These are phyloP conservation scores for Himantopus leucocephalus DNA, from an alignment of 2,113 vertebrate species.

Conservation along the genomic window DNA sequence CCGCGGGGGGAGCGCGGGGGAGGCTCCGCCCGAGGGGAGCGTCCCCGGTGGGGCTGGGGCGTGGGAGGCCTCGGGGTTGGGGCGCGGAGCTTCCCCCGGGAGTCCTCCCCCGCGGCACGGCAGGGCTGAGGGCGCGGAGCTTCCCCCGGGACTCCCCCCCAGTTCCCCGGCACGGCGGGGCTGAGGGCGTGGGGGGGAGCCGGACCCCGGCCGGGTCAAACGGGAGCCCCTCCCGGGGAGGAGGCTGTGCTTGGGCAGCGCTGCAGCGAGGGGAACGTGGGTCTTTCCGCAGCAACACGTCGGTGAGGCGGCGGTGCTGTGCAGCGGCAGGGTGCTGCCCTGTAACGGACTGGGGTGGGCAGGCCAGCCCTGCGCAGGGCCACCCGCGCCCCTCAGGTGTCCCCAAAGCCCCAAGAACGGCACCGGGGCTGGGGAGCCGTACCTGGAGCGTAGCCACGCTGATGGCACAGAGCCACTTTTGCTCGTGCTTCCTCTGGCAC, in stretches of 20 bases:
- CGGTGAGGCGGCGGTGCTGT: background rate
- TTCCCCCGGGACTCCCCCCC: background rate
- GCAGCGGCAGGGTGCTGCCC: rapidly evolving
- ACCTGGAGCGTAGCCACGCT: rapidly evolving
- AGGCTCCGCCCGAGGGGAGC: background rate
- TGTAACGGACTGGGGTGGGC: background rate
- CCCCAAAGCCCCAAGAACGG: rapidly evolving
- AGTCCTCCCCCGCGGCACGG: background rate
- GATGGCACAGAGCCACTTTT: rapidly evolving
- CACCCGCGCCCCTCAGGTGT: rapidly evolving
- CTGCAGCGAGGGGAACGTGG: background rate
- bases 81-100: background rate
- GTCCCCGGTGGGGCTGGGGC: background rate
- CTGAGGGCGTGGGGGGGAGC: background rate
- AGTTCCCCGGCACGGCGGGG: background rate
- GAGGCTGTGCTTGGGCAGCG: background rate
- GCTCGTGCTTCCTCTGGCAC: background rate
- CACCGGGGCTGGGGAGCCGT: background rate
- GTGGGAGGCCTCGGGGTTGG: background rate
- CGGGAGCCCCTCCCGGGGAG: background rate
- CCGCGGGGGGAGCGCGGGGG: no score
- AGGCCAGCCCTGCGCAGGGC: background rate
- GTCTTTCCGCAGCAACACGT: rapidly evolving
- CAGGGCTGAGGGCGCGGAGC: background rate
- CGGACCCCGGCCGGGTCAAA: rapidly evolving